A percentile compares a stretch with the other conserved stretches of the same genome.
Conservation (phyloP, 37 sponge, comb jelly and placozoan genomes). For the Spongilla lacustris region DNA sequence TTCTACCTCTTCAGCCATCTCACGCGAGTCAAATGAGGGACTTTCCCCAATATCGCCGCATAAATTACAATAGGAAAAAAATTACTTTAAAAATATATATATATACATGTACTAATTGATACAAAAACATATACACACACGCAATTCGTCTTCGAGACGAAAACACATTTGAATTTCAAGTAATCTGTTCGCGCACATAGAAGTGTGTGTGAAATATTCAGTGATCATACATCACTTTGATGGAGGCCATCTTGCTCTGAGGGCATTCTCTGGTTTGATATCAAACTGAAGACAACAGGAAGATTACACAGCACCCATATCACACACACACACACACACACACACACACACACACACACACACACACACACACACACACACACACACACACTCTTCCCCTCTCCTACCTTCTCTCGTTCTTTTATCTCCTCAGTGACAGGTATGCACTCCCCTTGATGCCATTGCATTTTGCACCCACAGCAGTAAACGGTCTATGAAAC, state of each 20-base stretch:
- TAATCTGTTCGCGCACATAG: no score
- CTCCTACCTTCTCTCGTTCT: neutral
- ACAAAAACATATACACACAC: no score
- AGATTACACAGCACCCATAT: neutral
- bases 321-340: neutral
- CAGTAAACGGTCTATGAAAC: constrained; percentile 15
- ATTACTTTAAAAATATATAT: no score
- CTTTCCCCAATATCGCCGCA: neutral
- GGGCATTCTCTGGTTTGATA: neutral
- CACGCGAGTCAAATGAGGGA: neutral
- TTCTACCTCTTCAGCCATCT: neutral
- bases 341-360: neutral
- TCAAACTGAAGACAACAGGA: neutral
- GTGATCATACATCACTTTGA: no score
- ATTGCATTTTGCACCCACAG: constrained; percentile 42
- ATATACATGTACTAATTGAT: no score
- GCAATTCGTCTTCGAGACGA: no score
- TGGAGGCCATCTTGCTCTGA: neutral
- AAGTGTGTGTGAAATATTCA: no score
- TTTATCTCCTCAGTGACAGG: neutral
- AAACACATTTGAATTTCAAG: no score
- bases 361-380: neutral
- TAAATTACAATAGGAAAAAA: no score
- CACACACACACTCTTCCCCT: neutral
- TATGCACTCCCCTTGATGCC: constrained; percentile 61